Conservation (phyloP, 2,888 invertebrate species). For the Zhengitettix transpicula region DNA sequence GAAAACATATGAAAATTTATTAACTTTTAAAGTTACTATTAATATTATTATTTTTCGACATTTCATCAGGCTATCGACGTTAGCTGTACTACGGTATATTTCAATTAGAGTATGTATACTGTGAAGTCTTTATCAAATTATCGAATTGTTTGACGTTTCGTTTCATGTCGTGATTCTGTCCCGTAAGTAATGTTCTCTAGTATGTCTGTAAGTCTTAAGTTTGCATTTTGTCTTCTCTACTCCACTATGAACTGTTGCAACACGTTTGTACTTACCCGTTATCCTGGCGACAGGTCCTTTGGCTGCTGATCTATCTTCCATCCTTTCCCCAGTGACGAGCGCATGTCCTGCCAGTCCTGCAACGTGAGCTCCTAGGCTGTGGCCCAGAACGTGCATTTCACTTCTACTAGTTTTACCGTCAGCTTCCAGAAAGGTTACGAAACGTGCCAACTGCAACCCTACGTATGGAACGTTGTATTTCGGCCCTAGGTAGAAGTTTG, state of each 20-base stretch:
- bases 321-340: slow-evolving; percentile 15
- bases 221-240: too few species aligned
- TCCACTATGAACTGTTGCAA: background rate
- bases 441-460: slow-evolving; percentile 20
- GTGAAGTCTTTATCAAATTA: too few species aligned
- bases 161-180: too few species aligned
- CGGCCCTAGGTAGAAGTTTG: slow-evolving; percentile 16
- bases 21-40: too few species aligned
- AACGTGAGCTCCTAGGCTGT: slow-evolving; percentile 26
- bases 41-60: too few species aligned
- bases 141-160: too few species aligned
- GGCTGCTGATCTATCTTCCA: background rate
- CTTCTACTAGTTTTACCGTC: slow-evolving; percentile 16
- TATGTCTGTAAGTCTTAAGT: too few species aligned
- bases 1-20: too few species aligned
- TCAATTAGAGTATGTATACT: too few species aligned
- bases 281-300: slow-evolving; percentile 23
- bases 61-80: too few species aligned
- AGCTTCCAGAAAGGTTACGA: slow-evolving; percentile 20
- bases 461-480: slow-evolving; percentile 16
- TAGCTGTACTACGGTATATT: too few species aligned
- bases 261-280: slow-evolving; percentile 16
- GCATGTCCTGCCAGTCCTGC: slow-evolving; percentile 21
- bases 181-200: too few species aligned
- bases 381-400: slow-evolving; percentile 23